Conservation (phyloP, 2,797 vertebrate species). For the Muscicapa comitata region DNA sequence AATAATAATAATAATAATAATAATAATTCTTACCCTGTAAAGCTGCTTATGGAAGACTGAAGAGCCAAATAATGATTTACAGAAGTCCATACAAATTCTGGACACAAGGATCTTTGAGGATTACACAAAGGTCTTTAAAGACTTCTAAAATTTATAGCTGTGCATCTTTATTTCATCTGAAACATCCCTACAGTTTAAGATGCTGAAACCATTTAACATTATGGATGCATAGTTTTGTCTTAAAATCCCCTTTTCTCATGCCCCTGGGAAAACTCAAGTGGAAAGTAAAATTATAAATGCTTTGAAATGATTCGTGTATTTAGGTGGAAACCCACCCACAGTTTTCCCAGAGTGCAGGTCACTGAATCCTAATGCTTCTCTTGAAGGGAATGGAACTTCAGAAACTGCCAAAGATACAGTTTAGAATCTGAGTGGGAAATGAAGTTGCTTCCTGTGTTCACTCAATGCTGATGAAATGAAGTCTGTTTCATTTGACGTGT, state of each 20-base stretch:
- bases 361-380: not conserved
- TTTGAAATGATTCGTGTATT: not conserved
- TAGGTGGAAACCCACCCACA: not conserved
- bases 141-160: not conserved
- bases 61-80: not conserved
- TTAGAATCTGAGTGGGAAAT: not conserved
- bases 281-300: not conserved
- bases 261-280: not conserved
- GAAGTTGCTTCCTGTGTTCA: not conserved
- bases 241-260: not conserved
- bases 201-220: not conserved
- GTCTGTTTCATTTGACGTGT: not conserved
- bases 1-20: too few relatives aligned
- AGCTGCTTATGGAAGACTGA: not conserved
- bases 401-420: not conserved
- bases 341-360: not conserved
- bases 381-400: not conserved
- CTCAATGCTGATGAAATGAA: not conserved
- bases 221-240: not conserved
- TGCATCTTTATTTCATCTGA: not conserved
- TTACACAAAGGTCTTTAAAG: not conserved
- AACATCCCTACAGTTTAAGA: not conserved
- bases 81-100: not conserved
- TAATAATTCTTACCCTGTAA: not conserved
- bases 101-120: not conserved